A percentile compares a stretch with the other conserved stretches of the same genome.
Conservation (phyloP, 2,113 vertebrate species). For the Mus musculus region DNA sequence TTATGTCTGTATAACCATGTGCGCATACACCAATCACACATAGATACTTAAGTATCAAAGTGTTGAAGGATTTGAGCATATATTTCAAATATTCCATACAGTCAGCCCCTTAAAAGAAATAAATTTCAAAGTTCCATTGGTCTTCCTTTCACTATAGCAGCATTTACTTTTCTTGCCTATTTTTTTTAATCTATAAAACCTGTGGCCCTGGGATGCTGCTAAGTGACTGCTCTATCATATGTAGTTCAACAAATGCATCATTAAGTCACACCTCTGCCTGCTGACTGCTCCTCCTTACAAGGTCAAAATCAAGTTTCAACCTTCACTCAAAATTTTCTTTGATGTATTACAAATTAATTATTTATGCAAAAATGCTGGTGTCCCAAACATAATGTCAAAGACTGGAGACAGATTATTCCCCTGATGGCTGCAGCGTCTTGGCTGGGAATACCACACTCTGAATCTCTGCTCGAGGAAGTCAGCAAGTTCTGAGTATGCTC, state of each 20-base stretch:
- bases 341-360: not conserved
- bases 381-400: not conserved
- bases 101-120: not conserved
- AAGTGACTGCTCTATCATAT: not conserved
- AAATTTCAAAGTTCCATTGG: not conserved
- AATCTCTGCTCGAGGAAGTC: not conserved
- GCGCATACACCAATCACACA: not conserved
- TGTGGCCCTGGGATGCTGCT: not conserved
- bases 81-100: not conserved
- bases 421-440: not conserved
- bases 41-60: not conserved
- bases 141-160: not conserved
- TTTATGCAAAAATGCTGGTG: not conserved
- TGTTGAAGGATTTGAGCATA: not conserved
- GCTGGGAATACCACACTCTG: not conserved
- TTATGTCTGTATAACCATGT: not conserved
- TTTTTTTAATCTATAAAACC: not conserved
- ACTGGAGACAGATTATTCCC: not conserved
- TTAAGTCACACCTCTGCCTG: not conserved
- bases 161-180: not conserved
- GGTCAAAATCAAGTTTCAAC: not conserved
- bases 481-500: not conserved
- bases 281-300: not conserved
- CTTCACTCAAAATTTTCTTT: not conserved
- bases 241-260: not conserved